Conservation (phyloP, 1,140 invertebrate genomes). For the Drepana arcuata region DNA sequence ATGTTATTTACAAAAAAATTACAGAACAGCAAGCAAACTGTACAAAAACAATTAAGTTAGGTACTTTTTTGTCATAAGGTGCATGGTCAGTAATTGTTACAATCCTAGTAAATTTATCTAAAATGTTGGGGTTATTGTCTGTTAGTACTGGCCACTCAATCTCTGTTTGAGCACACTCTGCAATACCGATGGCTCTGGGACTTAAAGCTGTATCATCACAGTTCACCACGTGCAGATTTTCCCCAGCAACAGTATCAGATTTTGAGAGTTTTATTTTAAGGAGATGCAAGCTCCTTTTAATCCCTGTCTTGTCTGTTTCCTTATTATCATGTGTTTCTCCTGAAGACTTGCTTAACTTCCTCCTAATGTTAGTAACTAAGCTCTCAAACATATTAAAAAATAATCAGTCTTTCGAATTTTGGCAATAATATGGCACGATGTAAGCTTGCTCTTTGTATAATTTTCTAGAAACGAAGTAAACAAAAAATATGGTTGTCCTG, state of each 20-base stretch:
- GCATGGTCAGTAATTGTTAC: conserved; percentile 70
- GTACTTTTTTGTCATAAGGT: conserved; percentile 48
- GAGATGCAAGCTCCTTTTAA: conserved; percentile 55
- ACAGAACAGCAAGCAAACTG: conserved; percentile 10
- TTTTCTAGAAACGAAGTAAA: too few relatives aligned
- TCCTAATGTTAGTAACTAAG: conserved; percentile 55
- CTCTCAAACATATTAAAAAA: conserved; percentile 57
- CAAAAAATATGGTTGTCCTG: conserved; percentile 25
- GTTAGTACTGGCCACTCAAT: conserved; percentile 50
- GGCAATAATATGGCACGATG: conserved; percentile 36
- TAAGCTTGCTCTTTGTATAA: too few relatives aligned
- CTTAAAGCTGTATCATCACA: conserved; percentile 47
- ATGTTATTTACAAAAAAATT: too few relatives aligned
- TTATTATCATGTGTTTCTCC: conserved; percentile 25
- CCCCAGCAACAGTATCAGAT: conserved; percentile 39
- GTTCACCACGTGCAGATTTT: too few relatives aligned
- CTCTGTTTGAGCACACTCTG: conserved; percentile 53
- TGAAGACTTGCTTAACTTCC: conserved; percentile 72
- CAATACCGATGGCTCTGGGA: conserved; percentile 46
- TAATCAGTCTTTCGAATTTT: conserved; percentile 59
- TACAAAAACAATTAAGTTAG: conserved; percentile 10
- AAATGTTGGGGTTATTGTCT: conserved; percentile 71
- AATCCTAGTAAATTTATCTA: conserved; percentile 79
- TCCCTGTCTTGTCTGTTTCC: conserved; percentile 50
- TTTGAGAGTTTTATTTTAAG: conserved; percentile 57